Evolutionary conservation across 2,113 vertebrate species (phyloP).

Genomic region (Pimephales promelas): DNA sequence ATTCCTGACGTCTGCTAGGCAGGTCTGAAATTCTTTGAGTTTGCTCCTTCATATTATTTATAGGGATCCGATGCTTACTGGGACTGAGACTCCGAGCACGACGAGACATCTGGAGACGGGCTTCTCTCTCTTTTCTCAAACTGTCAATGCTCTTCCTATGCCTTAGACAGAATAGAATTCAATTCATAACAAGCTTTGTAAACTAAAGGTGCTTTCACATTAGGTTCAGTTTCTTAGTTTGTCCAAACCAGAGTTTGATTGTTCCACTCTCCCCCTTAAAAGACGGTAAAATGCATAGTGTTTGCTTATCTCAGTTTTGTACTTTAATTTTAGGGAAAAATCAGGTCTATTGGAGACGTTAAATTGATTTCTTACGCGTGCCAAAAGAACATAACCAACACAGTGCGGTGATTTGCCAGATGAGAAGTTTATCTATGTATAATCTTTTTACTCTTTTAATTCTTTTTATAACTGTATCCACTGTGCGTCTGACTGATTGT

Average conservation of each 20-base stretch:
- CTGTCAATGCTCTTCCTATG: constrained; percentile 83
- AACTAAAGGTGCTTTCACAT: not conserved
- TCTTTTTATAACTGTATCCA: too few species aligned
- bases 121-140: constrained; percentile 79
- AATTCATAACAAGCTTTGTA: not conserved
- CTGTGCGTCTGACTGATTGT: too few species aligned
- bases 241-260: too few species aligned
- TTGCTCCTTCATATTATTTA: constrained; percentile 54
- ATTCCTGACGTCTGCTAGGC: constrained; percentile 79
- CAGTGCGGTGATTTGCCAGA: too few species aligned
- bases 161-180: constrained; percentile 65
- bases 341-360: too few species aligned
- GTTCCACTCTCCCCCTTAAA: not conserved
- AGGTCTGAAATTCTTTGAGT: constrained; percentile 64
- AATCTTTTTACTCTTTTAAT: too few species aligned
- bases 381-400: too few species aligned
- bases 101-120: constrained; percentile 75
- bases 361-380: too few species aligned
- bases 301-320: not conserved
- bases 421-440: too few species aligned
- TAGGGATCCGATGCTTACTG: constrained; percentile 73
- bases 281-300: not conserved
- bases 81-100: constrained; percentile 86
- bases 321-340: not conserved
- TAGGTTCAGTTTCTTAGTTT: not conserved